Evolutionary conservation across 1,140 invertebrate genomes (phyloP).

Genomic region (Tribolium madens): DNA sequence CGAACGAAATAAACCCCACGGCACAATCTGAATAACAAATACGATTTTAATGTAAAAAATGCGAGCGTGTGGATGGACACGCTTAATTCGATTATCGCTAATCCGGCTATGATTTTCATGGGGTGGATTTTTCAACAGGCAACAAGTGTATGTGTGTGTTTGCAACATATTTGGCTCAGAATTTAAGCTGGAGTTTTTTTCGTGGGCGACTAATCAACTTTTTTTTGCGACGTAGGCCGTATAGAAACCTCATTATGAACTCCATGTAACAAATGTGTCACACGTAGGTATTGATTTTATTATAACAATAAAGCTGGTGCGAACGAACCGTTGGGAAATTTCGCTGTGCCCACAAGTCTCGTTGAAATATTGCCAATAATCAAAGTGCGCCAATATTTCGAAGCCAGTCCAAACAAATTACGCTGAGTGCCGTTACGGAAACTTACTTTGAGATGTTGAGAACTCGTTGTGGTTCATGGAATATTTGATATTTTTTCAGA

Average conservation of each 20-base stretch:
- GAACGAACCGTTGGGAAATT: slow-evolving; percentile 26
- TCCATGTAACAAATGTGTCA: slow-evolving; percentile 12
- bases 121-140: not conserved
- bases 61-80: not conserved
- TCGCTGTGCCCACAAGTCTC: slow-evolving; percentile 5
- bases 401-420: slow-evolving; percentile 5
- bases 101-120: slow-evolving; percentile 16
- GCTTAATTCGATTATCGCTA: slow-evolving; percentile 28
- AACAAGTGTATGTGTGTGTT: not conserved
- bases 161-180: not conserved
- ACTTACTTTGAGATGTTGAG: not conserved
- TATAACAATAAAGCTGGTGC: slow-evolving; percentile 29
- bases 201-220: not conserved
- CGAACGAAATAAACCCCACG: not conserved
- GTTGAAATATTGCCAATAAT: slow-evolving; percentile 21
- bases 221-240: slow-evolving; percentile 6
- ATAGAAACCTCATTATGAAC: slow-evolving; percentile 19
- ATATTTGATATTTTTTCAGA: not conserved
- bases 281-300: slow-evolving; percentile 37
- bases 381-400: slow-evolving; percentile 10
- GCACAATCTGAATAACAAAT: slow-evolving; percentile 31
- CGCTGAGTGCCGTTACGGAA: not conserved
- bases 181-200: not conserved
- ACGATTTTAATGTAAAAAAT: slow-evolving; percentile 11
- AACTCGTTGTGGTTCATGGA: not conserved